Evolutionary conservation across 2,113 vertebrate species (phyloP).

Genomic region (Natator depressus): DNA sequence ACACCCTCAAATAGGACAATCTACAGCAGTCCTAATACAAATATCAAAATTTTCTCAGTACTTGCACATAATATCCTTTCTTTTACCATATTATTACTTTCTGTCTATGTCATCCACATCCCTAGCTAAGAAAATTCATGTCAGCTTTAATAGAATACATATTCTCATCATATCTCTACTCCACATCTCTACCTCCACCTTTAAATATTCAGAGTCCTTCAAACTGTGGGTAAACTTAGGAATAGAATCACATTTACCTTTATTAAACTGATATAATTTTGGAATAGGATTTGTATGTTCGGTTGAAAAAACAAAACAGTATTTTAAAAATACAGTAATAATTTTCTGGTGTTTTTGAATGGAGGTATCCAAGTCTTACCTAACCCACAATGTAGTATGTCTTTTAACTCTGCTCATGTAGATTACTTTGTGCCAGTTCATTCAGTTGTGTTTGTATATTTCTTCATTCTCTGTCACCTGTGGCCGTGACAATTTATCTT

Average conservation of each 20-base stretch:
- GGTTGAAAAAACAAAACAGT: background rate
- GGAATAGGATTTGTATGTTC: background rate
- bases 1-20: too few relatives aligned
- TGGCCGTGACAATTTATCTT: background rate
- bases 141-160: background rate
- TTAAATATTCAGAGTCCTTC: background rate
- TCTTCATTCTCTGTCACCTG: constrained; percentile 18
- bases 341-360: background rate
- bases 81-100: background rate
- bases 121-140: background rate
- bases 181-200: background rate
- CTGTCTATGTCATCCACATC: background rate
- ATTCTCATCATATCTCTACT: background rate
- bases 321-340: background rate
- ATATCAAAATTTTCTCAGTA: background rate
- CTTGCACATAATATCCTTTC: background rate
- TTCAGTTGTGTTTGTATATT: background rate
- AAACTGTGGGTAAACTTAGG: background rate
- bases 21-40: too few relatives aligned
- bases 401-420: background rate
- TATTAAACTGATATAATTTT: background rate
- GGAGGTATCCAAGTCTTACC: background rate
- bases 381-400: background rate
- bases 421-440: background rate
- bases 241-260: background rate